Percentiles rank a stretch among this genome's conserved stretches.
These are phyloP conservation scores for Tetrax tetrax DNA, from an alignment of 2,113 vertebrate species.

Conservation along the genomic window DNA sequence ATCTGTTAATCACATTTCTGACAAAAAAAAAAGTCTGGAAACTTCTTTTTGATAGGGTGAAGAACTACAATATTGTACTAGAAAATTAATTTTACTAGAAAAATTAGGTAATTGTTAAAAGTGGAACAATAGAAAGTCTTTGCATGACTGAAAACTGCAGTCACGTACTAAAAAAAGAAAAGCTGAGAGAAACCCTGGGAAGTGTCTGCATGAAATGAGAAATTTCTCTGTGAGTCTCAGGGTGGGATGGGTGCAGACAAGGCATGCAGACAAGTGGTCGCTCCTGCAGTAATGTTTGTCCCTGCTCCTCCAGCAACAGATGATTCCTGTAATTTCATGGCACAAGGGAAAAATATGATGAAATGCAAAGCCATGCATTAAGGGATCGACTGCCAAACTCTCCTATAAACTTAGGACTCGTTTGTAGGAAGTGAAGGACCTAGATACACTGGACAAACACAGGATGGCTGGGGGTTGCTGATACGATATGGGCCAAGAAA, in stretches of 20 bases:
- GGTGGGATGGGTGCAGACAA: background rate
- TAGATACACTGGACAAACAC: background rate
- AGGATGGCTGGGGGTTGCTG: background rate
- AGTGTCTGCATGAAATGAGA: background rate
- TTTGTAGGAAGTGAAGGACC: background rate
- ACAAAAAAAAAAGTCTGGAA: background rate
- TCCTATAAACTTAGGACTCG: background rate
- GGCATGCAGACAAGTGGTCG: too few species aligned
- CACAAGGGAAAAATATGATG: fast-evolving
- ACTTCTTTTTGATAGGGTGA: background rate
- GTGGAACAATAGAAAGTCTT: background rate
- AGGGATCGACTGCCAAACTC: background rate
- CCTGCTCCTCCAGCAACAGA: background rate
- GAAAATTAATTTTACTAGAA: background rate
- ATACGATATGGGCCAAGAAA: background rate
- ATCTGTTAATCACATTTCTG: background rate
- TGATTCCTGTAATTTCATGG: background rate
- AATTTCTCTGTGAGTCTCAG: background rate
- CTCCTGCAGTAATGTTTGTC: background rate
- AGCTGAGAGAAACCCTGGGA: background rate
- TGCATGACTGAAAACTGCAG: background rate
- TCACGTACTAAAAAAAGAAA: background rate
- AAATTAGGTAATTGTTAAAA: background rate
- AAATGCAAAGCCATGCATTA: background rate
- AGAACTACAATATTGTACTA: background rate